phyloP scores from a whole-genome alignment of 2,888 invertebrate genomes.

The Acanthoscelides obtectus region DNA sequence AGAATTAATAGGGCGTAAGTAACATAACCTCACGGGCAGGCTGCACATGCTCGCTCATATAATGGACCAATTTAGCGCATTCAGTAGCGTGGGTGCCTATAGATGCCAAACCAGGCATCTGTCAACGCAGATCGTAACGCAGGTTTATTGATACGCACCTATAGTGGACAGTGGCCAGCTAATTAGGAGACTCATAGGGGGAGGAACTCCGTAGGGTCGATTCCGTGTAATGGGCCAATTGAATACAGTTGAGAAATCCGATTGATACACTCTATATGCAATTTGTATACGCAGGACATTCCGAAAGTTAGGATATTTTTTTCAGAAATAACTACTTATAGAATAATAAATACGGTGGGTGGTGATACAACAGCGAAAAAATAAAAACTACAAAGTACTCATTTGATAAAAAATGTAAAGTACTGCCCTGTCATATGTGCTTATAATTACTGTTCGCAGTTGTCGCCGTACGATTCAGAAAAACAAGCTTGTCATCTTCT shows the following conservation, averaged over 20 bases:
- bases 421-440: too few relatives aligned
- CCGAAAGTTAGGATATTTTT: too few relatives aligned
- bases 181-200: not conserved
- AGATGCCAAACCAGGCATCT: slow-evolving; percentile 38
- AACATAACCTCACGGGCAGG: slow-evolving; percentile 30
- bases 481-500: too few relatives aligned
- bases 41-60: slow-evolving; percentile 24
- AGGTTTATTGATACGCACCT: slow-evolving; percentile 30
- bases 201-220: not conserved
- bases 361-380: too few relatives aligned
- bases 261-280: too few relatives aligned
- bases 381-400: too few relatives aligned
- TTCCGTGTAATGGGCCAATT: not conserved
- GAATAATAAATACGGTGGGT: too few relatives aligned
- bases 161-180: slow-evolving; percentile 14
- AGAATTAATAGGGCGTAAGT: slow-evolving; percentile 39
- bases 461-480: too few relatives aligned
- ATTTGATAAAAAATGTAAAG: too few relatives aligned
- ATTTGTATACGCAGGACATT: too few relatives aligned
- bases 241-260: not conserved
- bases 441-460: too few relatives aligned
- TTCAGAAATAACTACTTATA: too few relatives aligned
- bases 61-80: slow-evolving; percentile 33
- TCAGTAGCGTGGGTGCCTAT: slow-evolving; percentile 30
- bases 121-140: slow-evolving; percentile 38